Base-by-base conservation (phyloP, 2,797 vertebrate genomes). In the Coendou prehensilis region DNA sequence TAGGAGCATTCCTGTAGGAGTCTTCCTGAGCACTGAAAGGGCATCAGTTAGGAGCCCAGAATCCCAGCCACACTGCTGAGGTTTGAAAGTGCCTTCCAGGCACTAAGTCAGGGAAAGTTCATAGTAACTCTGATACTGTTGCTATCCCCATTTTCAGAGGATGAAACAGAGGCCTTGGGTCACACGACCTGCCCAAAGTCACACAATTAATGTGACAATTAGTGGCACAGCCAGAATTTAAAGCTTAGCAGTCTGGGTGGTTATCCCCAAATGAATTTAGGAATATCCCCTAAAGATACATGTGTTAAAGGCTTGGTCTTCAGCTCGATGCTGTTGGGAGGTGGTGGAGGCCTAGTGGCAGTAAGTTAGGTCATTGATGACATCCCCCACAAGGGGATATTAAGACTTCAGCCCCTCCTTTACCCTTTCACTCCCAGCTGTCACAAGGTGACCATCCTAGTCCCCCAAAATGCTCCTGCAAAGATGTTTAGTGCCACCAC, bases 101-200 rank as follows among this genome's bases (percentile, higher is more conserved):
- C 23, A 52, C 64, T 33, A 75, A 80, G 17, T 93, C 81, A 95
- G 56, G 50, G 73, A 87, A 92, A 30, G 28, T 6, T 92, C 71
- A 37, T n/a, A 95, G 67, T 8, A 67, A 78, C 61, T 41, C 59
- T 86, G 28, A 10, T 83, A 52, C 47, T 78, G 5, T 14, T 84
- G 17, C 54, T 85, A 52, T 15, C 14, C 33, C 78, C 15, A 71
- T 82, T 82, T 96, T 63, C 81, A 87, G 64, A 64, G 59, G 47
- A 63, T 71, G 87, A 93, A 78, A 64, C 63, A 41, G 76, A 94
- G 56, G 15, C 45, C 83, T 26, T 41, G 73, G 89, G 26, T 76
- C 37, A 56, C 30, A 37, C 56, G 67, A 83, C 41, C 82, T 87
- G 28, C 75, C 56, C 56, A 63, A 95, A 47, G 81, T 87, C 64